Percentiles rank a stretch among this genome's conserved stretches.
These are phyloP conservation scores for Chironomus tepperi DNA, from an alignment of 1,140 invertebrate genomes.

Conservation along the genomic window DNA sequence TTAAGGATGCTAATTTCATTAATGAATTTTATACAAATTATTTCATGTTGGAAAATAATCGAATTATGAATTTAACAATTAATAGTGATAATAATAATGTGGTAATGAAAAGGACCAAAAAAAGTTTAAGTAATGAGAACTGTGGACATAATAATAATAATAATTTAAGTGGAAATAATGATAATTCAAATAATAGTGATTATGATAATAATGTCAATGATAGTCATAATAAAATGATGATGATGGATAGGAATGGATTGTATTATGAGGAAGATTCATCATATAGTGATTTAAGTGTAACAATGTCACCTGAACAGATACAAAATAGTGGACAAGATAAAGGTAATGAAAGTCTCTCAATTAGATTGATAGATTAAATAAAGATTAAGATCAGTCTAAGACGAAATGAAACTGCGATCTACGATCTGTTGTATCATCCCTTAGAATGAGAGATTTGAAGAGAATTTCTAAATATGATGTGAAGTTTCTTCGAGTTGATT, in stretches of 20 bases:
- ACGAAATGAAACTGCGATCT: no score
- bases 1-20: constrained; percentile 5
- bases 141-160: no score
- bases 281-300: constrained; percentile 22
- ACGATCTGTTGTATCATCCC: no score
- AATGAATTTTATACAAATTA: constrained; percentile 19
- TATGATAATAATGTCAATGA: not conserved
- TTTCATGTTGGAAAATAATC: constrained; percentile 21
- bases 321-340: constrained; percentile 8
- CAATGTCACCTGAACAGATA: constrained; percentile 9
- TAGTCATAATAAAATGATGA: not conserved
- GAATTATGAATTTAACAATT: constrained; percentile 2
- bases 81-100: not conserved
- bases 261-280: constrained; percentile 16
- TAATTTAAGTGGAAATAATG: not conserved
- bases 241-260: not conserved
- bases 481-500: no score
- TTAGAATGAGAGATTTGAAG: no score
- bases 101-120: not conserved
- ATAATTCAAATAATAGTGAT: not conserved
- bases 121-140: not conserved
- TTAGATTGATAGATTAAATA: no score
- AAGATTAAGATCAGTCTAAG: no score
- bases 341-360: not conserved
- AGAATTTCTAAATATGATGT: no score